Conservation (phyloP, 2,888 invertebrate genomes). For the Horisme vitalbata region DNA sequence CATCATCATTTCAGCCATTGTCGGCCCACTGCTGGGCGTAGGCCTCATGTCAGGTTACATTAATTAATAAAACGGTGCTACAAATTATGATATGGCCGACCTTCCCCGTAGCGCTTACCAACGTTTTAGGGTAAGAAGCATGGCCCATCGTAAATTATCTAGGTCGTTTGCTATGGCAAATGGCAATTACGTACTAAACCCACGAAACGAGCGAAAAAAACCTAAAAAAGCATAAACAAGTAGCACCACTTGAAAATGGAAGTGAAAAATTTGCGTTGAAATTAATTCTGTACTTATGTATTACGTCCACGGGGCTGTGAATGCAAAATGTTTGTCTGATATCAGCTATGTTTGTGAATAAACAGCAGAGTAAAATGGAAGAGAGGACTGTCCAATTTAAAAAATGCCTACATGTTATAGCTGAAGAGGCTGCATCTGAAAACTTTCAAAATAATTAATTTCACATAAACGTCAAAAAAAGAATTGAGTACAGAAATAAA, state of each 20-base stretch:
- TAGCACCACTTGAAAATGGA: slow-evolving; percentile 17
- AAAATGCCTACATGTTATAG: too few relatives aligned
- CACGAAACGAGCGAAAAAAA: slow-evolving; percentile 8
- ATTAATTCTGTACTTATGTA: slow-evolving; percentile 27
- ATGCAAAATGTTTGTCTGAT: slow-evolving; percentile 38
- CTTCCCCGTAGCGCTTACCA: slow-evolving; percentile 3
- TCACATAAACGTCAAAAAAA: too few relatives aligned
- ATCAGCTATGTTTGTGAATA: slow-evolving; percentile 27
- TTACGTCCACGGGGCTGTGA: slow-evolving; percentile 33
- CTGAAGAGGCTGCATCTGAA: too few relatives aligned
- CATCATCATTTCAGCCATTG: too few relatives aligned
- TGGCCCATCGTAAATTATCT: slow-evolving; percentile 7
- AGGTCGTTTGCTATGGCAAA: slow-evolving; percentile 9
- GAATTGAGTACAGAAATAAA: too few relatives aligned
- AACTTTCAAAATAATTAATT: too few relatives aligned
- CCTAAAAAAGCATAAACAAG: slow-evolving; percentile 13
- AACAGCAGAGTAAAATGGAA: slow-evolving; percentile 24
- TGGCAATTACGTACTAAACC: slow-evolving; percentile 7
- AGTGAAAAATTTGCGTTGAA: slow-evolving; percentile 22
- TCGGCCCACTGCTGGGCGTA: too few relatives aligned
- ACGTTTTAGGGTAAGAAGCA: slow-evolving; percentile 19
- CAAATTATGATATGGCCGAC: background rate
- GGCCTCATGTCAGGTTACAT: too few relatives aligned
- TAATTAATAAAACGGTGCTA: background rate
- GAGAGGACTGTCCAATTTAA: background rate